Conservation (phyloP, 64 coral and sea anemone genomes). For the Pachyseris speciosa region DNA sequence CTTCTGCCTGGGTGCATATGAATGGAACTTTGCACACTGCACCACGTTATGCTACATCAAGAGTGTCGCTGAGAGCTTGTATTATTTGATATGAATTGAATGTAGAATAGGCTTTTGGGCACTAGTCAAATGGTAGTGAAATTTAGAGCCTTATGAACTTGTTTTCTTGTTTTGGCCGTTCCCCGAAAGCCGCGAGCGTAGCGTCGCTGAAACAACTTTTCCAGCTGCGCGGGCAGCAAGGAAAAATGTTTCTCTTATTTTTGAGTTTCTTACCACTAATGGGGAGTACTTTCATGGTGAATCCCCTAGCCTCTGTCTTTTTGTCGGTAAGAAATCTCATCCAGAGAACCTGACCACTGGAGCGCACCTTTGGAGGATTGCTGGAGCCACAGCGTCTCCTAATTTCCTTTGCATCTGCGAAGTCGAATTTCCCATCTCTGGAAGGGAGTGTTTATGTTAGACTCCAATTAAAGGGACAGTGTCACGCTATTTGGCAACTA, state of each 20-base stretch:
- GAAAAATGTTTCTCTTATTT: background rate
- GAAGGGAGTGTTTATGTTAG: background rate
- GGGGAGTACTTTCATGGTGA: conserved; percentile 11
- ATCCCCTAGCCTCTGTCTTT: background rate
- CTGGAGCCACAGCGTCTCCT: background rate
- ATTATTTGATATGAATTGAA: too few species aligned
- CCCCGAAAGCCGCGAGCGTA: too few species aligned
- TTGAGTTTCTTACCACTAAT: background rate
- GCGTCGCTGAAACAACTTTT: background rate
- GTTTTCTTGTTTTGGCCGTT: too few species aligned
- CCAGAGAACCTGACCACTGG: background rate
- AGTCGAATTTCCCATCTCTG: background rate
- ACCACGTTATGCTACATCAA: too few species aligned
- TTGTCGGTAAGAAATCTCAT: conserved; percentile 16
- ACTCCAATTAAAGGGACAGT: background rate
- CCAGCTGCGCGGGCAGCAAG: too few species aligned
- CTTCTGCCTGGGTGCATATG: too few species aligned
- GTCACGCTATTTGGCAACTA: too few species aligned
- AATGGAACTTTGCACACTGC: too few species aligned
- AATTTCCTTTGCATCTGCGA: background rate
- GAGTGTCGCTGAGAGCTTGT: too few species aligned
- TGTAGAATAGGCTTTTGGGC: too few species aligned
- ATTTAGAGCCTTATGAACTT: too few species aligned
- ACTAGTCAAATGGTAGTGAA: too few species aligned
- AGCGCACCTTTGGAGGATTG: background rate